phyloP scores from a whole-genome alignment of 2,113 vertebrate species.

The Grus americana region DNA sequence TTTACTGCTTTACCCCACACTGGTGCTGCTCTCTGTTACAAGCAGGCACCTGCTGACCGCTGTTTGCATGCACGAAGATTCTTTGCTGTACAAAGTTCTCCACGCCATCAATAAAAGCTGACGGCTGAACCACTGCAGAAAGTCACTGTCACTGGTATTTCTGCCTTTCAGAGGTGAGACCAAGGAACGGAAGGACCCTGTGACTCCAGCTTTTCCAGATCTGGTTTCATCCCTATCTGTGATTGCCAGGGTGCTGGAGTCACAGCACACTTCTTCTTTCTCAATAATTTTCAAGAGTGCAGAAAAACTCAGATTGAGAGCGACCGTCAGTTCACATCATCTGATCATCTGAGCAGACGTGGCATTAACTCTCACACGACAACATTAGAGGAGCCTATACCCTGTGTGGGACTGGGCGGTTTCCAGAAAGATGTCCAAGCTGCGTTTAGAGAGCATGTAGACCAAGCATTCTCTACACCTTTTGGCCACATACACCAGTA shows the following conservation, averaged over 20 bases:
- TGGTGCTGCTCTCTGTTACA: background rate
- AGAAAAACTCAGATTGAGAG: background rate
- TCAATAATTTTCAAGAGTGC: background rate
- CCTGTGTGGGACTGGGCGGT: no score
- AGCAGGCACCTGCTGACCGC: background rate
- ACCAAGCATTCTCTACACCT: background rate
- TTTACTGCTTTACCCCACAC: background rate
- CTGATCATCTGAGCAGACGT: no score
- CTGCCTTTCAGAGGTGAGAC: background rate
- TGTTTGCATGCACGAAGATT: background rate
- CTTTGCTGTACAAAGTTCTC: background rate
- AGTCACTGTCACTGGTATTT: background rate
- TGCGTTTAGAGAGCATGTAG: background rate
- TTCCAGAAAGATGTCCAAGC: background rate
- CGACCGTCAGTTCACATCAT: accelerated
- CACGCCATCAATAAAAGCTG: background rate
- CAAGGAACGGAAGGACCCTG: background rate
- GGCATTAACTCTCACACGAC: background rate
- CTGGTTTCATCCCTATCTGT: background rate
- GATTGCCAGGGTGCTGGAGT: background rate
- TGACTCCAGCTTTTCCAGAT: background rate
- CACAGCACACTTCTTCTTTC: background rate
- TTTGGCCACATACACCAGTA: background rate
- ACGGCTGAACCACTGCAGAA: background rate
- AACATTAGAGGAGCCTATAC: background rate